Base-by-base conservation (phyloP, 1,140 invertebrate genomes). In the Microplitis mediator region DNA sequence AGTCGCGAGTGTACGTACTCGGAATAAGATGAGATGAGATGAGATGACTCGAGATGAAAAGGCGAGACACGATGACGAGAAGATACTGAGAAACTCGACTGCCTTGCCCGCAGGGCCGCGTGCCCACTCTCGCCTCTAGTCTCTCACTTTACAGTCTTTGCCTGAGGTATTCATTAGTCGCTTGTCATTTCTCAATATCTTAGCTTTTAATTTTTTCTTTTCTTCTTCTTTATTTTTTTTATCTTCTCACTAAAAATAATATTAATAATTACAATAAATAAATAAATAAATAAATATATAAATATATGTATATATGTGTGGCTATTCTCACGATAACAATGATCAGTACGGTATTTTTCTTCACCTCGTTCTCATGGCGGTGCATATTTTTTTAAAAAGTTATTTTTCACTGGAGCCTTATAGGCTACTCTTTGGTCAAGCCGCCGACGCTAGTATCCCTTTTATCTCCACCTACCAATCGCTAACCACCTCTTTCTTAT, bases 401-500 rank as follows among this genome's bases (percentile, higher is more conserved):
- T 63, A 39, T 73, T 35, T 64, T 58, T 71, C 68, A 73, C 65
- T 63, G 73, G 69, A 75, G 77, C 73, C 78, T 60, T 23, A 16
- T 77, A 81, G 66, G 76, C 77, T 79, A 79, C 77, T 81, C 79
- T 82, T 80, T 77, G 73, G 76, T 77, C 76, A 52, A 72, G 71
- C 79, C 76, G 80, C 80, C 76, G 73, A 73, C 51, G 39, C 78
- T 79, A 76, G 75, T 78, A 82, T 75, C 77, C 77, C 72, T 81
- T 67, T 78, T 82, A 79, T 79, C 79, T 79, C 78, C 77, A 78
- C 80, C 78, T 77, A 67, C 78, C 78, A 79, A 81, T 81, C 79
- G 71, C 65, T 73, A 69, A 60, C 65, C 66, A 66, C 60, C 62
- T 66, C 67, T 70, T 69, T 73, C 73, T 74, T 66, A 51, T 71